phyloP scores from a whole-genome alignment of 2,797 vertebrate species.

The Vireo griseus region DNA sequence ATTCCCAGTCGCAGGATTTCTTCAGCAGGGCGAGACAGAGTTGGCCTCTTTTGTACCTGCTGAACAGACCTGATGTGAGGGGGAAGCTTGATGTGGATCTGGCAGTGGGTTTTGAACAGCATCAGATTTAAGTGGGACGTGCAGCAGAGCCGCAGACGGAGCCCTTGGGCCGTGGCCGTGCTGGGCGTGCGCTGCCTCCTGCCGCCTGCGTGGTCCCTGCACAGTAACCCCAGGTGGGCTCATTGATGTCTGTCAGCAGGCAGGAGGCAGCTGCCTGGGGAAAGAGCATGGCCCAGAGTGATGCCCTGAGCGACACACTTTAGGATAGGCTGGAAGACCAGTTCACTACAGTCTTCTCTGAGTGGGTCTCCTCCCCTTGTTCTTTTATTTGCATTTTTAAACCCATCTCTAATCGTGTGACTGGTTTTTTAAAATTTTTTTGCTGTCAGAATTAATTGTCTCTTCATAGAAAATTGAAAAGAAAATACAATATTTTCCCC shows the following conservation, averaged over 20 bases:
- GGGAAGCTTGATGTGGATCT: not conserved
- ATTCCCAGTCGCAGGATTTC: not conserved
- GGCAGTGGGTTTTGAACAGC: not conserved
- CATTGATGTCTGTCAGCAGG: not conserved
- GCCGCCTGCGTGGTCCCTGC: fast-evolving
- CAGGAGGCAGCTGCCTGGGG: not conserved
- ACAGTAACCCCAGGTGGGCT: not conserved
- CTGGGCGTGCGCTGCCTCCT: fast-evolving
- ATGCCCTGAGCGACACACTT: not conserved
- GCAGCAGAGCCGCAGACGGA: not conserved
- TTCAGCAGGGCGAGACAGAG: not conserved
- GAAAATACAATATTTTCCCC: constrained; percentile 45
- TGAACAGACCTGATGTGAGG: not conserved
- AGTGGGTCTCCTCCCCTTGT: not conserved
- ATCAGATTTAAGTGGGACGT: not conserved
- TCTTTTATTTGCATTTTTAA: constrained; percentile 55
- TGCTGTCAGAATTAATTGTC: constrained; percentile 33
- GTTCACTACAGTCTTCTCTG: not conserved
- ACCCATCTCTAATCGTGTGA: not conserved
- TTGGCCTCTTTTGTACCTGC: not conserved
- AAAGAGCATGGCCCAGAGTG: not conserved
- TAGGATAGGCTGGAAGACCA: not conserved
- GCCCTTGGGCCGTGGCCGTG: fast-evolving
- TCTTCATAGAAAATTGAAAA: constrained; percentile 30
- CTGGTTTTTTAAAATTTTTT: constrained; percentile 15